These are phyloP conservation scores for Ceyx melanurus DNA, from an alignment of 2,113 vertebrate genomes.

Conservation along the genomic window DNA sequence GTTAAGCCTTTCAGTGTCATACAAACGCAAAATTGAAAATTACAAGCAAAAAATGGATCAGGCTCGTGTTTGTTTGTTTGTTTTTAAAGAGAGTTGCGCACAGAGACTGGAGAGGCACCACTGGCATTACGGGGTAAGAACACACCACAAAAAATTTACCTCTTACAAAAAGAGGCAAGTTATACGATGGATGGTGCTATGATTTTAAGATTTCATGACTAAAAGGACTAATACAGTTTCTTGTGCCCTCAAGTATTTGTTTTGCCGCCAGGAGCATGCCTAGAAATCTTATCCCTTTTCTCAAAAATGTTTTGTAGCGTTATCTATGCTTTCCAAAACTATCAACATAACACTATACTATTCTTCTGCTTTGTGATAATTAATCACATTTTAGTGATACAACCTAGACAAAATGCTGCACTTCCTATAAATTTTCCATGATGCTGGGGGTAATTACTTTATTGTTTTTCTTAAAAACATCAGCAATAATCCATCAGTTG, in stretches of 20 bases:
- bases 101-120: not conserved
- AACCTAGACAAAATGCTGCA: not conserved
- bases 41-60: rapidly evolving
- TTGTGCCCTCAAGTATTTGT: not conserved
- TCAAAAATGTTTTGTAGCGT: not conserved
- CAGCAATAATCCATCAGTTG: not conserved
- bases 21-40: not conserved
- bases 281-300: not conserved
- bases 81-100: not conserved
- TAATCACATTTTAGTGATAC: conserved; percentile 6
- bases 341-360: not conserved
- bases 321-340: not conserved
- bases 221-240: not conserved
- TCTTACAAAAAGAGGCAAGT: not conserved
- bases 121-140: not conserved
- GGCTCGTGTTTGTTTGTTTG: not conserved
- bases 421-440: not conserved
- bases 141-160: not conserved
- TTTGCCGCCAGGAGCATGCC: not conserved
- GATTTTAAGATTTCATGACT: not conserved
- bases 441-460: not conserved
- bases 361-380: not conserved
- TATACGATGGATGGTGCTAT: not conserved
- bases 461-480: not conserved
- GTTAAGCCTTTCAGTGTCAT: not conserved